Percentiles rank a stretch among this genome's conserved stretches.
Evolutionary conservation across 2,113 vertebrate genomes (phyloP).

Genomic region (Pseudopipra pipra): DNA sequence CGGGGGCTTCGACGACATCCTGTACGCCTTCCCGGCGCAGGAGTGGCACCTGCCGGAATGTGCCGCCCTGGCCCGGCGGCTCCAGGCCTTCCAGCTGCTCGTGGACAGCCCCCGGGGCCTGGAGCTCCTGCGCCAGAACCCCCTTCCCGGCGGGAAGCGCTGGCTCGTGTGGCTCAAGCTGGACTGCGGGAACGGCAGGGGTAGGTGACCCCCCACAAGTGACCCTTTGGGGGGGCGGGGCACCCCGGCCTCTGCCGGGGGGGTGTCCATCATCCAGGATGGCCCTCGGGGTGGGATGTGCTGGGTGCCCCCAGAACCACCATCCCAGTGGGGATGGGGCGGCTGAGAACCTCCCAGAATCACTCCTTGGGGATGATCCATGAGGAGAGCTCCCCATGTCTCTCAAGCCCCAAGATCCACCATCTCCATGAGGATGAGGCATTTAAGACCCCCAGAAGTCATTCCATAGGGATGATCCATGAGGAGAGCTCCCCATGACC

Average conservation of each 20-base stretch:
- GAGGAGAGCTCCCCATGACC: too few relatives aligned
- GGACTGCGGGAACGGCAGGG: slow-evolving; percentile 82
- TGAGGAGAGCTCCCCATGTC: too few relatives aligned
- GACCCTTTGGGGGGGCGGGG: rapidly evolving
- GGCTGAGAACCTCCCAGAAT: background rate
- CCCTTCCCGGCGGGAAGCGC: slow-evolving; percentile 45
- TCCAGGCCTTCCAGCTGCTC: slow-evolving; percentile 79
- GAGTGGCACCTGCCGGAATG: slow-evolving; percentile 78
- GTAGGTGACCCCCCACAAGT: slow-evolving; percentile 10
- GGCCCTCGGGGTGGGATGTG: background rate
- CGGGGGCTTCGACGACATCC: slow-evolving; percentile 86
- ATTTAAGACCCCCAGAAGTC: too few relatives aligned
- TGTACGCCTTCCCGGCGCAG: slow-evolving; percentile 80
- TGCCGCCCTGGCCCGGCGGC: slow-evolving; percentile 68
- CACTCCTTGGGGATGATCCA: too few relatives aligned
- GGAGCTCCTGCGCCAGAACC: slow-evolving; percentile 62
- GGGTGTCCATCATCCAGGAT: too few relatives aligned
- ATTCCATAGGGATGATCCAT: too few relatives aligned
- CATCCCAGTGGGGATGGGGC: background rate
- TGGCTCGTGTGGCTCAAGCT: slow-evolving; percentile 85
- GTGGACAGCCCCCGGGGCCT: slow-evolving; percentile 74
- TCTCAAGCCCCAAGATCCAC: too few relatives aligned
- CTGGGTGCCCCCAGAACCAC: rapidly evolving
- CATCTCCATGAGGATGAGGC: too few relatives aligned
- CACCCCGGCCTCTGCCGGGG: rapidly evolving